Conservation (phyloP, 2,888 invertebrate genomes). For the Megaustenia siamemsis region DNA sequence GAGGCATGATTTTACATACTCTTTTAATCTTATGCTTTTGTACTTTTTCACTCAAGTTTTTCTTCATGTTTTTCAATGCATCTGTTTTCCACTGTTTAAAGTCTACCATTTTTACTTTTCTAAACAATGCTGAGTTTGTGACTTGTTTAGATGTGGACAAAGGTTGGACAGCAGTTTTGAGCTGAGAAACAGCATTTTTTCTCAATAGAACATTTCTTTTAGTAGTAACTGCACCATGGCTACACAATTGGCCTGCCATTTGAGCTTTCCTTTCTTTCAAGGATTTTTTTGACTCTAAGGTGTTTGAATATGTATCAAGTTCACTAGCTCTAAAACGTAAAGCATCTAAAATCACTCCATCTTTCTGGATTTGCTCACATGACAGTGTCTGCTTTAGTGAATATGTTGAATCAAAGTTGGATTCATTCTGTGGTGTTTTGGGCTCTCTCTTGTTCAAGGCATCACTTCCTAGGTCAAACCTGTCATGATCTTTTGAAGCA, state of each 20-base stretch:
- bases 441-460: neutral
- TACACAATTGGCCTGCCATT: neutral
- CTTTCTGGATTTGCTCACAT: neutral
- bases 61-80: constrained; percentile 35
- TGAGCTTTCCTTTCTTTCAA: neutral
- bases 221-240: neutral
- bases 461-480: neutral
- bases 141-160: neutral
- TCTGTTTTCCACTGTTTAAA: neutral
- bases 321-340: neutral
- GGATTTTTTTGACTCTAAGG: neutral
- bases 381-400: neutral
- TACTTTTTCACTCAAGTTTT: neutral
- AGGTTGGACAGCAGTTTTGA: too few species aligned
- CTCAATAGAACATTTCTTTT: neutral
- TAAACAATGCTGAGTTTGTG: neutral
- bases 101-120: neutral
- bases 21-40: neutral
- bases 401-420: too few species aligned
- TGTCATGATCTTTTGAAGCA: too few species aligned
- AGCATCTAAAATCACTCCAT: neutral
- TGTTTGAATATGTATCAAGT: neutral
- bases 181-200: neutral
- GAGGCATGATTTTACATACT: neutral
- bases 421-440: neutral